Base-by-base conservation (phyloP, 2,797 vertebrate species). In the Girardinus metallicus region DNA sequence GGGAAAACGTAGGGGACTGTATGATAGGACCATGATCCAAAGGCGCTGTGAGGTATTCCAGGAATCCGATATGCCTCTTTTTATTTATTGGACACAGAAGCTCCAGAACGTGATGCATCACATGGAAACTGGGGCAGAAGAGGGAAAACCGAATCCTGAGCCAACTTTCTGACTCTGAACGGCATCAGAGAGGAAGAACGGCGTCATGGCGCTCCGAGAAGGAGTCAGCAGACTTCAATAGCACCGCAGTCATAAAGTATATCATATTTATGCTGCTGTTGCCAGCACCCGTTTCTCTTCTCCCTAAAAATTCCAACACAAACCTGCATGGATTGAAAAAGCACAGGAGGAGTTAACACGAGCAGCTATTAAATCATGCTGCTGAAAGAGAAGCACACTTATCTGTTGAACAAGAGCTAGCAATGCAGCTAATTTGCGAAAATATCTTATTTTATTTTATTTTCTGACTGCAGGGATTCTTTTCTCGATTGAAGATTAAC, bases 51-150 rank as follows among this genome's bases (percentile, higher is more conserved):
- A 85, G 79, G 84, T 77, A 92, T 94, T 89, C 81, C 74, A 80
- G 88, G 90, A 93, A 94, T 93, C 86, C 62, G 1, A 90, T 80
- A 83, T 64, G 76, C 71, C 81, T 82, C 80, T 88, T 60, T 41
- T 79, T 66, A 89, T 90, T 88, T 81, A 87, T 91, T 90, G 89
- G 83, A 86, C 87, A 87, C 76, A 44, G 83, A 84, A 86, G 90
- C 82, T 86, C 85, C 83, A 87, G 86, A 94, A 87, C 60, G 29
- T 92, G 89, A 93, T 44, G 80, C 80, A 80, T 66, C 62, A 11
- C 36, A 44, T 29, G 71, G 77, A 89, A 88, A 86, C 71, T 1
- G 70, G 75, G 15, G 23, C 21, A 68, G 44, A 77, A 68, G 55
- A 62, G 26, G 78, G 68, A 62, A 75, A 44, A 51, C 72, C n/a